Percentiles rank a stretch among this genome's conserved stretches.
Evolutionary conservation across 2,888 invertebrate genomes (phyloP).

Genomic region (Julus scandinavius): DNA sequence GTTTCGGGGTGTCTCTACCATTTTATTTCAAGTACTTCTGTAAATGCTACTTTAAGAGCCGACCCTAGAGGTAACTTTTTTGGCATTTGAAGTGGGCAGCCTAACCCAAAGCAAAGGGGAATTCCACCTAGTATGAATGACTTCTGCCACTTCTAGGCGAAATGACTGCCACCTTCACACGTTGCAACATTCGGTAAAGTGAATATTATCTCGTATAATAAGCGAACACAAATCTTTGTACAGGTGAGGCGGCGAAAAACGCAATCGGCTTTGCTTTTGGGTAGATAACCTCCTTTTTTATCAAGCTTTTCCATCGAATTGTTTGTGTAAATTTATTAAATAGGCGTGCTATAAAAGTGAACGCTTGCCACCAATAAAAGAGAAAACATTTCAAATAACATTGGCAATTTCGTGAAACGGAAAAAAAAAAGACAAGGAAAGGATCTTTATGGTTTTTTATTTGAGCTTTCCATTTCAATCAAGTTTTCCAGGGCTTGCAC

Average conservation of each 20-base stretch:
- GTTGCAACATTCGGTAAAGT: slow-evolving; percentile 21
- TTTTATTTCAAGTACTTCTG: slow-evolving; percentile 6
- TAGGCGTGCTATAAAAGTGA: slow-evolving; percentile 16
- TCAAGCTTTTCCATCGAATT: slow-evolving; percentile 8
- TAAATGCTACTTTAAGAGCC: slow-evolving; percentile 12
- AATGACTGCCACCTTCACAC: background rate
- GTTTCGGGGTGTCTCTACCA: background rate
- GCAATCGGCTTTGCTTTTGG: background rate
- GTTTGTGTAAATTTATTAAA: slow-evolving; percentile 18
- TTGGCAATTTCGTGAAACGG: background rate
- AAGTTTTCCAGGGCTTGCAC: background rate
- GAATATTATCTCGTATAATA: background rate
- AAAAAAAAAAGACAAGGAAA: background rate
- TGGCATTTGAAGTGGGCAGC: slow-evolving; percentile 17
- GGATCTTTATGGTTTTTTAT: slow-evolving; percentile 25
- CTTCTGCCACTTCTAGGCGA: background rate
- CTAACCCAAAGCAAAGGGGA: background rate
- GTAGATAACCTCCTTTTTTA: slow-evolving; percentile 23
- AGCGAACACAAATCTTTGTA: background rate
- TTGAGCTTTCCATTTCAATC: background rate
- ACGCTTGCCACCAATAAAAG: background rate
- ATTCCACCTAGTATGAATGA: background rate
- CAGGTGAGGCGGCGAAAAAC: background rate
- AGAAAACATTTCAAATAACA: background rate
- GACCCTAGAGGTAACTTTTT: background rate